Evolutionary conservation across 1,140 invertebrate species (phyloP), one percentile per base, ranked within the genome.

Genomic region (Meloidogyne chitwoodi): DNA sequence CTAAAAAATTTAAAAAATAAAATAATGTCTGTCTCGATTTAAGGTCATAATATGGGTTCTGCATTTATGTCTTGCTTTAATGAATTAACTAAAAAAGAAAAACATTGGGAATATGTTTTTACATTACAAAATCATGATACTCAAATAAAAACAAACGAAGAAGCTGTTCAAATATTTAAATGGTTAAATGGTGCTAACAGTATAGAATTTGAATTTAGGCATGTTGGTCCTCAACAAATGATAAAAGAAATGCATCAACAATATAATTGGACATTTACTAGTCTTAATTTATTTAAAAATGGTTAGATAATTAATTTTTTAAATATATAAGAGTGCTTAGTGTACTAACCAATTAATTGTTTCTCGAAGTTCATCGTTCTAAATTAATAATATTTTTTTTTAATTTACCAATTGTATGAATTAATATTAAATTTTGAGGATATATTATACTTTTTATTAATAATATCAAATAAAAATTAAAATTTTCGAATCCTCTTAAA

Each of bases 111-210:
- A 65, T 76, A 76, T 48, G 27, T 74, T 31, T 34, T 71, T 26
- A 48, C 64, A 24, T 64, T 74, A 29, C 62, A 76, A 61, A 77
- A 77, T 27, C 76, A 77, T 62, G 76, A 77, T 44, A 27, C 63
- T 22, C 64, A 62, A 61, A 74, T 77, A 56, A 74, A 77, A 62
- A 77, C 76, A 8, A 78, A 77, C 31, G 44, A 64, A 24, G 76
- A 77, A 61, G 67, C 70, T 22, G 67, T 66, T n/a, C 71, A 77
- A 68, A 77, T 77, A n/a, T 77, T 68, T 19, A 64, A 67, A 16
- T 77, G 76, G 76, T 29, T 79, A 6, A 65, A 77, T 68, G 76
- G 76, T 14, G 29, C 76, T 19, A 78, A 77, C 19, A 75, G 78
- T 68, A 75, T 77, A 19, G 76, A 75, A 41, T 29, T 27, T 8